phyloP scores from a whole-genome alignment of 1,140 invertebrate species.

The Drosophila insularis region DNA sequence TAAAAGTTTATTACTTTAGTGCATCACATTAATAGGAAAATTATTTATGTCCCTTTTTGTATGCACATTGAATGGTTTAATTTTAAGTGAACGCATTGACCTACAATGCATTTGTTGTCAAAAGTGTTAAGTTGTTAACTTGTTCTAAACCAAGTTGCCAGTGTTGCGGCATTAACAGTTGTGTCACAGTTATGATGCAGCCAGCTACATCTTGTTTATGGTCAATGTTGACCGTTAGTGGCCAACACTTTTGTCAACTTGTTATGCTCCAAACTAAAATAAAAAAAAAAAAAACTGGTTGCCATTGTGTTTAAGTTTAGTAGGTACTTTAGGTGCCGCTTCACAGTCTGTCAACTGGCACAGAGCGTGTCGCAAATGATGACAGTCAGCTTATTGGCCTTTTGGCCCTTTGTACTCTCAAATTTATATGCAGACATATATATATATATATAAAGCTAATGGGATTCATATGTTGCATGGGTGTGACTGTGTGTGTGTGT shows the following conservation, averaged over 20 bases:
- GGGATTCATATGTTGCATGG: conserved; percentile 35
- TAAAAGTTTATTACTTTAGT: neutral
- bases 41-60: neutral
- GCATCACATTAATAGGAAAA: neutral
- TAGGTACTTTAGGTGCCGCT: conserved; percentile 52
- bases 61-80: neutral
- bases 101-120: neutral
- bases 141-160: conserved; percentile 37
- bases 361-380: conserved; percentile 64
- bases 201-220: conserved; percentile 49
- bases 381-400: conserved; percentile 63
- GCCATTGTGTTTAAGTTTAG: conserved; percentile 46
- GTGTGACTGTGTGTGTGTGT: neutral
- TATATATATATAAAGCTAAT: conserved; percentile 37
- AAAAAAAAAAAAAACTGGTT: conserved; percentile 48
- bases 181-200: conserved; percentile 61
- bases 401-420: conserved; percentile 24
- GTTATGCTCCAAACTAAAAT: conserved; percentile 20
- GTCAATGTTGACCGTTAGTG: conserved; percentile 62
- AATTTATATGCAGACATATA: neutral
- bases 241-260: conserved; percentile 46
- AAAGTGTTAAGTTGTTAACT: conserved; percentile 26
- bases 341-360: conserved; percentile 22
- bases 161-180: conserved; percentile 51
- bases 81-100: neutral